phyloP scores from a whole-genome alignment of 2,797 vertebrate genomes.

The Staurois parvus region DNA sequence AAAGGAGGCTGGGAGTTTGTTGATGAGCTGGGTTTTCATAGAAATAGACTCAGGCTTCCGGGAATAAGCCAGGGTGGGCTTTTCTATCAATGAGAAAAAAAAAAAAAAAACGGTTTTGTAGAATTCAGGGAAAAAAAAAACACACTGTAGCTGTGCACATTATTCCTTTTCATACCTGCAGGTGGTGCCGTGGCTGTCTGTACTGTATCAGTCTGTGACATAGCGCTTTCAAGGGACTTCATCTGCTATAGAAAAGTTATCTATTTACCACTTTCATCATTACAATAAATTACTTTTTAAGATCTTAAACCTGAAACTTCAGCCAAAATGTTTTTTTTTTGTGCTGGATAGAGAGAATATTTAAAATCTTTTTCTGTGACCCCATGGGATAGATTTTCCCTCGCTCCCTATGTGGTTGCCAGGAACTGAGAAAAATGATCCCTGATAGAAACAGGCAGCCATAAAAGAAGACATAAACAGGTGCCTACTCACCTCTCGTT shows the following conservation, averaged over 20 bases:
- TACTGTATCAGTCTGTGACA: not conserved
- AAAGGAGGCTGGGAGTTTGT: conserved; percentile 48
- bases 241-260: not conserved
- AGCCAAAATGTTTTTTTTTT: no score
- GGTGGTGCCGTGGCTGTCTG: not conserved
- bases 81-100: conserved; percentile 18
- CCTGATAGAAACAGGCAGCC: no score
- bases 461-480: no score
- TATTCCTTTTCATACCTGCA: conserved; percentile 11
- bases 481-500: conserved; percentile 14
- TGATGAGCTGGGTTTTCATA: conserved; percentile 53
- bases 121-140: not conserved
- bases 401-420: no score
- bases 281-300: not conserved
- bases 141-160: not conserved
- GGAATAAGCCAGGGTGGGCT: not conserved
- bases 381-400: no score
- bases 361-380: no score
- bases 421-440: no score
- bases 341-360: no score
- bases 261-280: not conserved
- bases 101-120: not conserved
- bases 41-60: conserved; percentile 42
- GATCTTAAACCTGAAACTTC: no score
- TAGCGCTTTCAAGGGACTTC: conserved; percentile 17